Percentiles rank a stretch among this genome's conserved stretches.
Evolutionary conservation across 2,888 invertebrate species (phyloP).

Genomic region (Eilema caniola): DNA sequence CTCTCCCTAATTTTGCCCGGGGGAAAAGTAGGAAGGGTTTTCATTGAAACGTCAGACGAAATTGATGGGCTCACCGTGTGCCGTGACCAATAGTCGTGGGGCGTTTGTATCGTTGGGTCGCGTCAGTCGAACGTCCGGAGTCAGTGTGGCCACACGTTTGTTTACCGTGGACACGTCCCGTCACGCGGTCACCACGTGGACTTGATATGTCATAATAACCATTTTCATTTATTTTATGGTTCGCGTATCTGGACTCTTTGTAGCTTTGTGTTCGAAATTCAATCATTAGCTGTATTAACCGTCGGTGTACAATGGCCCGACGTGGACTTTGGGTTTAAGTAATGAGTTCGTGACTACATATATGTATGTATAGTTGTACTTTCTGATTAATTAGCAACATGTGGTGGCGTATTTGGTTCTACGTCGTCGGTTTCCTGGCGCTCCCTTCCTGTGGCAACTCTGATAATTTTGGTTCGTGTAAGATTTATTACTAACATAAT

Average conservation of each 20-base stretch:
- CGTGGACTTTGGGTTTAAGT: conserved; percentile 25
- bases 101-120: conserved; percentile 73
- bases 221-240: conserved; percentile 37
- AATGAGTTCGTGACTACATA: conserved; percentile 25
- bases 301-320: conserved; percentile 38
- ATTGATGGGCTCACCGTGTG: conserved; percentile 83
- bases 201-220: conserved; percentile 66
- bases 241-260: conserved; percentile 17
- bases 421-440: conserved; percentile 69
- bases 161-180: conserved; percentile 69
- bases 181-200: conserved; percentile 68
- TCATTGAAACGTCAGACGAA: conserved; percentile 84
- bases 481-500: conserved; percentile 73
- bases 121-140: conserved; percentile 80
- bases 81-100: conserved; percentile 82
- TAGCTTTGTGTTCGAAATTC: conserved; percentile 38
- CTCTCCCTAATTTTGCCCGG: conserved; percentile 75
- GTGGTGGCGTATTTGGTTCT: conserved; percentile 63
- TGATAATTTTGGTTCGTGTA: conserved; percentile 80
- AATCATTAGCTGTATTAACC: conserved; percentile 33
- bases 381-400: conserved; percentile 56
- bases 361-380: conserved; percentile 29
- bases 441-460: conserved; percentile 78
- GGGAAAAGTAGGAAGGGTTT: conserved; percentile 80
- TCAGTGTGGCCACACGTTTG: conserved; percentile 82